Evolutionary conservation across 2,113 vertebrate genomes (phyloP).

Genomic region (Gadus macrocephalus): DNA sequence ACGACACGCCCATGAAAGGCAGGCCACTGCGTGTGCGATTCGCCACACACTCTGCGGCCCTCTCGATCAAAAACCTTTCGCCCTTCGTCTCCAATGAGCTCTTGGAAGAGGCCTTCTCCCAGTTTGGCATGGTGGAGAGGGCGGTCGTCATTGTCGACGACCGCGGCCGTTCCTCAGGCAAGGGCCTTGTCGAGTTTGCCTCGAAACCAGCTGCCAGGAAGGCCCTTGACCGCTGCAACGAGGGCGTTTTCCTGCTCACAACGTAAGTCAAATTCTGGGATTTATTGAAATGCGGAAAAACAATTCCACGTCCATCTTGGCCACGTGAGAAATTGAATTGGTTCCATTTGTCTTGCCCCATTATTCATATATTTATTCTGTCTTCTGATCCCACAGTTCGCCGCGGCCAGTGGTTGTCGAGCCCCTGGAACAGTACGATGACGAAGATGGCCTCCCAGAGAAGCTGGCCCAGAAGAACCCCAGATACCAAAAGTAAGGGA

Average conservation of each 20-base stretch:
- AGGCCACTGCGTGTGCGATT: constrained; percentile 93
- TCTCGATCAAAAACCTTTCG: constrained; percentile 92
- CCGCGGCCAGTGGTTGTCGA: constrained; percentile 94
- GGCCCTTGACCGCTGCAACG: constrained; percentile 90
- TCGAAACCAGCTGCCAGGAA: constrained; percentile 93
- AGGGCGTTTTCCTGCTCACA: constrained; percentile 88
- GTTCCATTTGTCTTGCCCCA: not conserved
- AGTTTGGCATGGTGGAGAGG: constrained; percentile 94
- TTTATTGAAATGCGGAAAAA: not conserved
- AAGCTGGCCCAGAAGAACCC: constrained; percentile 97
- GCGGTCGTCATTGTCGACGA: constrained; percentile 97
- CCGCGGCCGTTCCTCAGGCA: constrained; percentile 91
- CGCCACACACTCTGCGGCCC: constrained; percentile 92
- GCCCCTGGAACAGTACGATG: constrained; percentile 91
- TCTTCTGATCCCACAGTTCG: constrained; percentile 69
- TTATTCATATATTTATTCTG: not conserved
- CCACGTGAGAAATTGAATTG: not conserved
- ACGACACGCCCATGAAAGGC: constrained; percentile 91
- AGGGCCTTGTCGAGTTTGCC: constrained; percentile 95
- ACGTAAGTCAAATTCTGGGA: constrained; percentile 50
- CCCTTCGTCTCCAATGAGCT: constrained; percentile 96
- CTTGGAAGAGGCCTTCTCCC: constrained; percentile 94
- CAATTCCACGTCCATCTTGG: not conserved
- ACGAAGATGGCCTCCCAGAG: constrained; percentile 96
- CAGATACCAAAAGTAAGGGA: constrained; percentile 92